Evolutionary conservation across 2,113 vertebrate genomes (phyloP).

Genomic region (Malurus cyaneus): DNA sequence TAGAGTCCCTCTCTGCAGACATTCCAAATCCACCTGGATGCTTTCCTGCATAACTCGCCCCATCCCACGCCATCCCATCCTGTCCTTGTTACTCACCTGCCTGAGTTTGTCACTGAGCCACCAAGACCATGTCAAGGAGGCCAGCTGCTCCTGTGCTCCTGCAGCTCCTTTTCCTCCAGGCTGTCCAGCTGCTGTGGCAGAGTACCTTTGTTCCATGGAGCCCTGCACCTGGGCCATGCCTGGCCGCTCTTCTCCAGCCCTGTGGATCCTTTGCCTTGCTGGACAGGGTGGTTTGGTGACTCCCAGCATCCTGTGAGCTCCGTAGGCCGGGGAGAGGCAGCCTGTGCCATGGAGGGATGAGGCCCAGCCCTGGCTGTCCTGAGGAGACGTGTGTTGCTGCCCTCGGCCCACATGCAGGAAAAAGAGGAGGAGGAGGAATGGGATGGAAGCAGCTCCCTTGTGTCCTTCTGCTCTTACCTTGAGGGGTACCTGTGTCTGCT

Average conservation of each 20-base stretch:
- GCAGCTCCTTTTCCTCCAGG: neutral
- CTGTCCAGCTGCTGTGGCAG: neutral
- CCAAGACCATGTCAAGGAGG: neutral
- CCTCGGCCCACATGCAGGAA: accelerated
- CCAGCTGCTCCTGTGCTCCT: neutral
- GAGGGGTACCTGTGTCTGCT: neutral
- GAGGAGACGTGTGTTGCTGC: neutral
- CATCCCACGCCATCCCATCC: neutral
- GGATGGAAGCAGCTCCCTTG: neutral
- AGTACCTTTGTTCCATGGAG: accelerated
- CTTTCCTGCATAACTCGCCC: neutral
- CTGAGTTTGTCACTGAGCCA: neutral
- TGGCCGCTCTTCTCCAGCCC: neutral
- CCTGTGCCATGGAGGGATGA: neutral
- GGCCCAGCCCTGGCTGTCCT: neutral
- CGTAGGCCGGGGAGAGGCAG: neutral
- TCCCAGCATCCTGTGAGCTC: accelerated
- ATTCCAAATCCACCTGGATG: neutral
- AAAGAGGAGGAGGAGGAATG: neutral
- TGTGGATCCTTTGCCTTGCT: accelerated
- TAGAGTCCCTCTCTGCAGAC: neutral
- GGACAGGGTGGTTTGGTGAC: neutral
- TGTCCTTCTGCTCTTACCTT: neutral
- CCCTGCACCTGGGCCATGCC: neutral
- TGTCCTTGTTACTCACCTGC: neutral